These are phyloP conservation scores for Hirtodrosophila histrioides DNA, from an alignment of 2,888 invertebrate species.

Conservation along the genomic window DNA sequence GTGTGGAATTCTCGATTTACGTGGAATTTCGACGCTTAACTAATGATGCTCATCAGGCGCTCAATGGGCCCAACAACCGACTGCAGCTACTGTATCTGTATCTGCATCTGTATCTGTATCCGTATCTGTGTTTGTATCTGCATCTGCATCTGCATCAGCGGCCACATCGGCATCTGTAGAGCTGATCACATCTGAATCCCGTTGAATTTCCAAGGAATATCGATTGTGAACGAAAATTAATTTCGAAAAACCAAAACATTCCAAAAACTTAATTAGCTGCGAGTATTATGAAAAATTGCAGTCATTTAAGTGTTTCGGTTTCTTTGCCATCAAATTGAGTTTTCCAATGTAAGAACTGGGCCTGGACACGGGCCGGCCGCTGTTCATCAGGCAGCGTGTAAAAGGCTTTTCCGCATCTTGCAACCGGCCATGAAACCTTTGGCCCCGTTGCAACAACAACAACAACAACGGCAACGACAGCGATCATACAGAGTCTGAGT, in stretches of 20 bases:
- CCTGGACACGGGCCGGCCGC: conserved; percentile 15
- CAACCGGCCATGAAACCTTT: conserved; percentile 62
- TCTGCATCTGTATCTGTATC: conserved; percentile 47
- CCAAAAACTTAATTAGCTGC: conserved; percentile 67
- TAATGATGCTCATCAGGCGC: conserved; percentile 81
- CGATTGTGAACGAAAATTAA: conserved; percentile 59
- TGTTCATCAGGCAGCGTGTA: conserved; percentile 47
- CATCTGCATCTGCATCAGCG: conserved; percentile 49
- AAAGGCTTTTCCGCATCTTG: conserved; percentile 64
- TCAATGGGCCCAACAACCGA: conserved; percentile 51
- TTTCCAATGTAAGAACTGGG: conserved; percentile 52
- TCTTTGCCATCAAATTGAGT: conserved; percentile 57
- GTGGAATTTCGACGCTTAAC: conserved; percentile 79
- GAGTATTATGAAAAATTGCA: conserved; percentile 74
- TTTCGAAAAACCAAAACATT: conserved; percentile 45
- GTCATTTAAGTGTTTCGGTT: conserved; percentile 51
- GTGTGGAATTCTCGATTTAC: conserved; percentile 61
- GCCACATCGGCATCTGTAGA: conserved; percentile 15
- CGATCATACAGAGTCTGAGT: conserved; percentile 35
- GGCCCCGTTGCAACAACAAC: conserved; percentile 58
- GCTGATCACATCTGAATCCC: conserved; percentile 25
- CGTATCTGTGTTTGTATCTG: conserved; percentile 51
- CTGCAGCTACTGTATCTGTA: conserved; percentile 64
- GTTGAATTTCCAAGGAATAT: conserved; percentile 59
- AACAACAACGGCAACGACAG: conserved; percentile 38